Conservation (phyloP, 2,113 vertebrate species). For the Charina bottae region DNA sequence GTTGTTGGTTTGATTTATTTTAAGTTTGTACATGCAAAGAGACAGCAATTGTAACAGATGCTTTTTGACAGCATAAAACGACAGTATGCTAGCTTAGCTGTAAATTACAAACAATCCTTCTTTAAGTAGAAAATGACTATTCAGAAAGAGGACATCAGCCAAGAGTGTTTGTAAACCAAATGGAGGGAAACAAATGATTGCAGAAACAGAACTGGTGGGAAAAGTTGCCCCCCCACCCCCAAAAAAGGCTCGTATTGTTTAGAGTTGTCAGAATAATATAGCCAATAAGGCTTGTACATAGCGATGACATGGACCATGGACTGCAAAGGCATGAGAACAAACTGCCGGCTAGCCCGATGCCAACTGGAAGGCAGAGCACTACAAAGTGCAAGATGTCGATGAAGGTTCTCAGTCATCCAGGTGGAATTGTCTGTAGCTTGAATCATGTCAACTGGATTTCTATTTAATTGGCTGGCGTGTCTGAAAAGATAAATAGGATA, state of each 20-base stretch:
- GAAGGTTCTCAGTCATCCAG: too few relatives aligned
- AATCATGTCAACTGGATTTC: too few relatives aligned
- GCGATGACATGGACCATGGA: background rate
- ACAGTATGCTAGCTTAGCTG: conserved; percentile 61
- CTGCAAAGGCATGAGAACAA: background rate
- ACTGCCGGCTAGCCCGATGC: background rate
- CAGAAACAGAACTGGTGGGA: background rate
- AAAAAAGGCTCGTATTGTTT: background rate
- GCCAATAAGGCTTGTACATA: background rate
- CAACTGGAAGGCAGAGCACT: background rate
- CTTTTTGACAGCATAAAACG: conserved; percentile 70
- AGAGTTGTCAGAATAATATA: background rate
- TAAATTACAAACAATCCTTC: conserved; percentile 72
- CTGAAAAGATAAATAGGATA: too few relatives aligned
- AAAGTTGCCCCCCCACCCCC: background rate
- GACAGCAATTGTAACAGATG: conserved; percentile 61
- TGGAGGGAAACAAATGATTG: conserved; percentile 68
- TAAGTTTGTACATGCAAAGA: conserved; percentile 40
- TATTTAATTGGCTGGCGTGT: too few relatives aligned
- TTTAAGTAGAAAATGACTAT: conserved; percentile 68
- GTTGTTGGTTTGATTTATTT: conserved; percentile 41
- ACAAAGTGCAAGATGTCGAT: background rate
- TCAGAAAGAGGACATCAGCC: conserved; percentile 65
- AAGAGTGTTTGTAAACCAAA: conserved; percentile 67
- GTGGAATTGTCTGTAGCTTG: too few relatives aligned